Base-by-base conservation (phyloP, 2,797 vertebrate genomes). In the Xenops minutus region DNA sequence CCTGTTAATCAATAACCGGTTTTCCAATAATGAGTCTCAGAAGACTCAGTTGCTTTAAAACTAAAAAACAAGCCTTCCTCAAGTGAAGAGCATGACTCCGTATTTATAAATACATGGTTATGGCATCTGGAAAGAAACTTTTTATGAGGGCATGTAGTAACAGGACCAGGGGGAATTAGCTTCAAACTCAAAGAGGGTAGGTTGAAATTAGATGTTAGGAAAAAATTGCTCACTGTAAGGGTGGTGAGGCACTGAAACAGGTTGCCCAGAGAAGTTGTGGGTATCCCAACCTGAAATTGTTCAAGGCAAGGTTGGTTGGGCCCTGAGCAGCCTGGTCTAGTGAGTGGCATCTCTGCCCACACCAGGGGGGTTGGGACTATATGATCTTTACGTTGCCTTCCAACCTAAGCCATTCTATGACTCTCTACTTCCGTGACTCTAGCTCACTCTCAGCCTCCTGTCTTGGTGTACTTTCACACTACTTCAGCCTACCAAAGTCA, bases 1-100 rank as follows among this genome's bases (percentile, higher is more conserved):
- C 26, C 58, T 75, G 66, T 86, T 88, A 83, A 92, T 74, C 82
- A 67, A 48, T 52, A 83, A 79, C 58, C 72, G 18, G 5, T 69
- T 74, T 88, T 81, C 36, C 56, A 83, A 36, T 54, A 88, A 36
- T 14, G 29, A 41, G 21, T n/a, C 46, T 88, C 41, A 30, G 24
- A 88, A 86, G n/a, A 37, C 22, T 22, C 17, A 78, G 15, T 32
- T 86, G 30, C 43, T 81, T 81, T 71, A 39, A 61, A 89, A 72
- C 34, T 49, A 43, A 79, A 85, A 72, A 75, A 2, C 11, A 63
- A 61, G 41, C 32, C 34, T 63, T 67, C 36, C 54, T 88, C 34
- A 54, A 39, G 13, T 10, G 3, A 89, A 61, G 76, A 37, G 13
- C 10, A 32, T 30, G 32, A 16, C 11, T 66, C n/a, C 7, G 2